Evolutionary conservation across 2,888 invertebrate genomes (phyloP), one percentile per base, ranked within the genome.

Genomic region (Sisyra terminalis): DNA sequence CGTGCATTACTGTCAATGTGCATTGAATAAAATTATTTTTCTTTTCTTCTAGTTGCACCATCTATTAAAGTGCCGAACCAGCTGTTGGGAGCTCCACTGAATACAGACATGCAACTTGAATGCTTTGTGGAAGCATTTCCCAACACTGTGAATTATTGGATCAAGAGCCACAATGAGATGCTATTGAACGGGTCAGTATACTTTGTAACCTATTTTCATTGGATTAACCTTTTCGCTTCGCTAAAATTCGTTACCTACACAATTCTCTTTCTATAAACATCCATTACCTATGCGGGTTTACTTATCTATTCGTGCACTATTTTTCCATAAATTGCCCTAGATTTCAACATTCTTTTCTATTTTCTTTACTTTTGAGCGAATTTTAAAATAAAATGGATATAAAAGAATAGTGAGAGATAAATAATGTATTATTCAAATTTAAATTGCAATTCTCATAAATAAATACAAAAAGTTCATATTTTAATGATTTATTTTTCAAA

Each of bases 101-200:
- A 73, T 10, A 71, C 73, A 2, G 66, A 73, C 48, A 69, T 77
- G 3, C 66, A 66, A 39, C 59, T 80, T 44, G 70, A 74, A 52
- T 80, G 80, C 55, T 64, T 70, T 48, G 72, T 78, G 15, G 77
- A 80, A 52, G 76, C 78, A 3, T 76, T 67, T 51, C 80, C 80
- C 3, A 69, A 69, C 50, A 71, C 78, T 39, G 72, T 78, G 54
- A 76, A 75, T 59, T 73, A 77, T 54, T 80, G 80, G 80, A 65
- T 73, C 36, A 71, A 72, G 52, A 68, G 70, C 48, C 66, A 69
- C 2, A 71, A 70, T 42, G 70, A 73, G 58, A 73, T 76, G 64
- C 70, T 78, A 47, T 65, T 75, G 46, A 67, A 70, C 45, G 74
- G 74, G 75, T 76, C 62, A 52, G 65, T 54, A 29, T 37, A 4